Percentiles rank a stretch among this genome's conserved stretches.
phyloP scores from a whole-genome alignment of 2,888 invertebrate genomes.

The Folsomia manolachei region DNA sequence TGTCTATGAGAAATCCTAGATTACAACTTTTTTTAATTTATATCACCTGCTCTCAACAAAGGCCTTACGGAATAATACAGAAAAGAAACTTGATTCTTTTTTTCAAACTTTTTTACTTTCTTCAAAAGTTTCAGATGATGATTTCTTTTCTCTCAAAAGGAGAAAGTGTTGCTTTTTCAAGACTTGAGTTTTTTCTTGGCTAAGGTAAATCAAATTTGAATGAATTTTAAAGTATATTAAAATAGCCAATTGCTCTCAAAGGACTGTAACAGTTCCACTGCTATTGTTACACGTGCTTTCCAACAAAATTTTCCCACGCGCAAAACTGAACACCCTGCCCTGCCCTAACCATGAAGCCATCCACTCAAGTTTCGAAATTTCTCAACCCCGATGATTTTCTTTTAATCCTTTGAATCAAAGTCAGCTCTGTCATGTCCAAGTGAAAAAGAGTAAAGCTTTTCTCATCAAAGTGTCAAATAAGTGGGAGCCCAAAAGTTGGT shows the following conservation, averaged over 20 bases:
- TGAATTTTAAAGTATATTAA: conserved; percentile 2
- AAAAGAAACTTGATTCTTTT: no score
- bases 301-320: neutral
- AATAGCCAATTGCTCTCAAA: neutral
- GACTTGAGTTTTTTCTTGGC: neutral
- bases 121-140: neutral
- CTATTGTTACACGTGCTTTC: conserved; percentile 1
- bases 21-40: neutral
- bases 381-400: neutral
- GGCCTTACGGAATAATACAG: no score
- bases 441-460: neutral
- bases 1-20: neutral
- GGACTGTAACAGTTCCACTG: no score
- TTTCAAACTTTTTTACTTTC: no score
- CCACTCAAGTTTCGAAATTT: neutral
- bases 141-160: neutral
- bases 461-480: neutral
- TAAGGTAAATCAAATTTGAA: neutral
- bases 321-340: neutral
- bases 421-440: neutral
- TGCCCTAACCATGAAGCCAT: neutral
- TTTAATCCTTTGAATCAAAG: neutral
- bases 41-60: neutral
- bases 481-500: neutral
- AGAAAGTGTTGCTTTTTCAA: neutral